A percentile compares a stretch with the other conserved stretches of the same genome.
Evolutionary conservation across 2,888 invertebrate species (phyloP).

Genomic region (Buathra laborator): DNA sequence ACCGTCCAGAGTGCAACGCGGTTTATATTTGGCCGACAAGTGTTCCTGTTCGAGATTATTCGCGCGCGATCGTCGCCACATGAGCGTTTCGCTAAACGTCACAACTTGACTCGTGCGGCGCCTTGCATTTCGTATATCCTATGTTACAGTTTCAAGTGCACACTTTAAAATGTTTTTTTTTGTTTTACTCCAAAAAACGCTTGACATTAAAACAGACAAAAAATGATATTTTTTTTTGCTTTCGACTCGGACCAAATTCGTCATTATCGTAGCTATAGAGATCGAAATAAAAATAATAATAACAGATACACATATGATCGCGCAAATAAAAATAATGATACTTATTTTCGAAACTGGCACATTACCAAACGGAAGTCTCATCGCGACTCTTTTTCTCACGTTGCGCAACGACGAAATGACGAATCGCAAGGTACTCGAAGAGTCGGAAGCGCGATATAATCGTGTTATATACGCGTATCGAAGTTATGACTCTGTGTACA

Average conservation of each 20-base stretch:
- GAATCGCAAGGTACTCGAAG: slow-evolving; percentile 36
- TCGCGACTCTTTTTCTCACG: slow-evolving; percentile 38
- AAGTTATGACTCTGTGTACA: neutral
- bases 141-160: neutral
- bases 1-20: slow-evolving; percentile 51
- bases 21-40: slow-evolving; percentile 69
- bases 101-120: neutral
- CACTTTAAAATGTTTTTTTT: neutral
- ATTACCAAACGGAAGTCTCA: slow-evolving; percentile 37
- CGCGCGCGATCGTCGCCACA: slow-evolving; percentile 50
- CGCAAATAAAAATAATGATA: slow-evolving; percentile 8
- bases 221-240: neutral
- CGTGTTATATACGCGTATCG: neutral
- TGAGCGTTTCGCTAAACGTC: slow-evolving; percentile 2
- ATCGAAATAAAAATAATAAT: neutral
- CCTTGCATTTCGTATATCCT: neutral
- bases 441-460: slow-evolving; percentile 27
- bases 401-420: slow-evolving; percentile 46
- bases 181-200: too few species aligned
- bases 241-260: neutral
- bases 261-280: neutral
- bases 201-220: neutral
- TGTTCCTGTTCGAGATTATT: slow-evolving; percentile 59
- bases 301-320: neutral
- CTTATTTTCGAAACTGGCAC: slow-evolving; percentile 43